A percentile compares a stretch with the other conserved stretches of the same genome.
phyloP scores from a whole-genome alignment of 2,113 vertebrate species.

The Pogonocichla stellata region DNA sequence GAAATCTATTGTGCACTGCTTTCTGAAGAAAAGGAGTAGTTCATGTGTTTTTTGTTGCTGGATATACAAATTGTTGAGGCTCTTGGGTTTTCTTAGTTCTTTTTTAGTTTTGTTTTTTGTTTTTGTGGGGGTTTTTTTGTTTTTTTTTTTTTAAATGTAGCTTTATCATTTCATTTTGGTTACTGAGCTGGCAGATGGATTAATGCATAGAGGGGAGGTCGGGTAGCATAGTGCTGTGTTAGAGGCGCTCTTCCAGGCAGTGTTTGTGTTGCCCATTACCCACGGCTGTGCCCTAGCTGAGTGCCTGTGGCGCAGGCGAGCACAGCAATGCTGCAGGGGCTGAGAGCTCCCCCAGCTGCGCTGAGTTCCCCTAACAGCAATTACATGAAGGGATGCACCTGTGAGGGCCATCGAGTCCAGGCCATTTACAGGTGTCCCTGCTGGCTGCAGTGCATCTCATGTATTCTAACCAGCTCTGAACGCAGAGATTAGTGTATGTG shows the following conservation, averaged over 20 bases:
- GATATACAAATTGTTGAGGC: neutral
- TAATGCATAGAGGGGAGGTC: too few species aligned
- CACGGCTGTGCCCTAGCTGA: rapidly evolving
- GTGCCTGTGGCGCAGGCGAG: neutral
- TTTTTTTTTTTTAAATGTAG: neutral
- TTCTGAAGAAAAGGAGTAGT: neutral
- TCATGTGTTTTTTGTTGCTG: rapidly evolving
- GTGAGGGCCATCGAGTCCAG: neutral
- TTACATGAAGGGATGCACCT: neutral
- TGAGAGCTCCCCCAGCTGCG: neutral
- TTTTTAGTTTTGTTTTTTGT: too few species aligned
- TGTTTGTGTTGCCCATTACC: neutral
- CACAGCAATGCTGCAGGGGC: neutral
- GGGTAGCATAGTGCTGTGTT: too few species aligned
- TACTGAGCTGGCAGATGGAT: neutral
- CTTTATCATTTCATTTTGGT: neutral
- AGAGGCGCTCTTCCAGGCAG: neutral
- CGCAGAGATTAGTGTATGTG: too few species aligned
- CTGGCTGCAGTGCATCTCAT: rapidly evolving
- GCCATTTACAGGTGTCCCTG: neutral
- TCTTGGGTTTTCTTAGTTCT: neutral
- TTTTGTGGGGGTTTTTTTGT: neutral
- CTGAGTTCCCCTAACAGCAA: neutral
- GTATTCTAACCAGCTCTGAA: neutral
- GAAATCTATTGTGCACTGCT: neutral